Percentiles rank a stretch among this genome's conserved stretches.
phyloP scores from a whole-genome alignment of 2,113 vertebrate species.

The Heliornis fulica region DNA sequence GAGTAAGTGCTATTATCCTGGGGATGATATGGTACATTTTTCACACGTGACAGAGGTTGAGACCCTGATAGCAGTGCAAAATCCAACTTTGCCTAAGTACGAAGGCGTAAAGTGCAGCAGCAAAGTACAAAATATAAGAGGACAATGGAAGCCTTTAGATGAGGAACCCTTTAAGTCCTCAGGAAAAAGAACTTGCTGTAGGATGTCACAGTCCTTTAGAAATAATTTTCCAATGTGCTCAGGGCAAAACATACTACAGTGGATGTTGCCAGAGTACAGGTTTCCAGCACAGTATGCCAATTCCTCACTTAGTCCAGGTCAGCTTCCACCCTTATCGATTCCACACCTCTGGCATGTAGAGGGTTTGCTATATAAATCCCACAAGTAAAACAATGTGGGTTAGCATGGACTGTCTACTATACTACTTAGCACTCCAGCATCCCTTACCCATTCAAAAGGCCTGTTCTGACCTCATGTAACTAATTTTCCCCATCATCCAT shows the following conservation, averaged over 20 bases:
- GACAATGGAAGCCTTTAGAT: background rate
- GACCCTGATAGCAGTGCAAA: constrained; percentile 12
- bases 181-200: background rate
- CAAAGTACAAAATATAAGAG: constrained; percentile 7
- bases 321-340: background rate
- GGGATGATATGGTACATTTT: constrained; percentile 37
- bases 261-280: background rate
- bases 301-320: background rate
- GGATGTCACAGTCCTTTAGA: background rate
- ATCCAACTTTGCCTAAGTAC: background rate
- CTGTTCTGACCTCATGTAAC: background rate
- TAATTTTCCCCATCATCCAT: background rate
- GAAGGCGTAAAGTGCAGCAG: background rate
- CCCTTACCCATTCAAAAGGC: background rate
- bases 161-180: background rate
- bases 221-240: background rate
- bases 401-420: background rate
- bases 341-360: background rate
- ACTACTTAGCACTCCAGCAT: background rate
- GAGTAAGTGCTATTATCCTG: constrained; percentile 10
- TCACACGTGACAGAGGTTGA: constrained; percentile 50
- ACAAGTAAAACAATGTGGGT: background rate
- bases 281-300: background rate
- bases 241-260: background rate
- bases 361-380: background rate